phyloP scores from a whole-genome alignment of 35 echinoderm and acorn worm genomes.

The Nesometra sesokonis region DNA sequence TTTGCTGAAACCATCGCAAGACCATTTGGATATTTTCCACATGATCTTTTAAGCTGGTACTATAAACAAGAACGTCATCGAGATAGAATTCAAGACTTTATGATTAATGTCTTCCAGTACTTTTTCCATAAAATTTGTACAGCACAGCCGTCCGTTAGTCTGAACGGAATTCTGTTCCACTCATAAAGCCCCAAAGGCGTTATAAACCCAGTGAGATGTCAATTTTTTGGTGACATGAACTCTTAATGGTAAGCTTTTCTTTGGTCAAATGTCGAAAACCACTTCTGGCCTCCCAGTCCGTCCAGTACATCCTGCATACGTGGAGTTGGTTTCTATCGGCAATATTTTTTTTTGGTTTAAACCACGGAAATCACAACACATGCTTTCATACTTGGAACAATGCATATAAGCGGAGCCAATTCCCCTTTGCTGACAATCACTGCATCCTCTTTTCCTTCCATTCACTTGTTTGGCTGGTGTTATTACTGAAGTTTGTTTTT shows the following conservation, averaged over 20 bases:
- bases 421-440: too few species aligned
- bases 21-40: slow-evolving; percentile 17
- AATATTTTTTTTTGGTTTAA: too few species aligned
- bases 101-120: slow-evolving; percentile 11
- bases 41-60: slow-evolving; percentile 33
- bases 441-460: too few species aligned
- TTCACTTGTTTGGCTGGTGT: too few species aligned
- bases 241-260: slow-evolving; percentile 42
- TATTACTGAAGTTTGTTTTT: too few species aligned
- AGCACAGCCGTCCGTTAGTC: slow-evolving; percentile 28
- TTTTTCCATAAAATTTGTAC: slow-evolving; percentile 50
- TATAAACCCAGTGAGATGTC: slow-evolving; percentile 21
- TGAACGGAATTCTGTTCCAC: slow-evolving; percentile 20
- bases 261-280: slow-evolving; percentile 50
- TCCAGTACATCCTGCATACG: slow-evolving; percentile 43
- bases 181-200: slow-evolving; percentile 3
- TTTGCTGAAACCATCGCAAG: slow-evolving; percentile 4
- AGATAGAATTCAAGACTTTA: slow-evolving; percentile 20
- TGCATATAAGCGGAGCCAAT: too few species aligned
- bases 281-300: slow-evolving; percentile 20
- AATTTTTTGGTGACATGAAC: not conserved
- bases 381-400: too few species aligned
- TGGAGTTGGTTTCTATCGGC: slow-evolving; percentile 48
- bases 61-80: slow-evolving; percentile 41
- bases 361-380: too few species aligned